Base-by-base conservation (phyloP, 2,113 vertebrate species). In the Protomyctophum bolini region DNA sequence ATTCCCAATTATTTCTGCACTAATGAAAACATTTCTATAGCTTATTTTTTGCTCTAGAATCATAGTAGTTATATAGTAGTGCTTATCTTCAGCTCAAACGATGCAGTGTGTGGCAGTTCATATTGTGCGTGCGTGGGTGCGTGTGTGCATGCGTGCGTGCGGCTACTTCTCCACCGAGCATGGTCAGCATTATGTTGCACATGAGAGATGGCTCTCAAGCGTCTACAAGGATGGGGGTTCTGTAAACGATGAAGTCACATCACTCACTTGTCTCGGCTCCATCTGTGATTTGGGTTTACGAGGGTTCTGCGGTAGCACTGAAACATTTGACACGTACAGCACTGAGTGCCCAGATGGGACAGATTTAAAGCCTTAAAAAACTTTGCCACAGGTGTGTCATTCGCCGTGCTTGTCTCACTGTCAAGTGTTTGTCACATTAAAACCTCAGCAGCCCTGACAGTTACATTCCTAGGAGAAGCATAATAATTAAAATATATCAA, bases 401-500 rank as follows among this genome's bases (percentile, higher is more conserved):
- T 83, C 82, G 76, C 77, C 73, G 82, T 60, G 70, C 73, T 80
- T 52, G 66, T 76, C 76, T 70, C 47, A 5, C 73, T 47, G 81
- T 83, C 79, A 68, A 73, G 68, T 66, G 14, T 82, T 79, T 67
- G 83, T 89, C 86, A 88, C 76, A 63, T 90, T 88, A 87, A 90
- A 84, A 82, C 71, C 73, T 86, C 75, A 1, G 83, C 80, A 8
- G 78, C 76, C 63, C 29, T 61, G 87, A 82, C 86, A 76, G 72
- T 48, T 4, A 69, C 68, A 45, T 82, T 82, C 81, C 86, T 81
- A 64, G 70, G 89, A 88, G 88, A 83, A 82, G 87, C 15, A 80
- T 66, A 77, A 79, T 86, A 88, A 88, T 88, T 89, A 87, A 86
- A 88, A 86, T 6, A 65, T 56, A 88, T 89, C 86, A 86, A 83